Evolutionary conservation across 1,140 invertebrate genomes (phyloP).

Genomic region (Bombus confusus): DNA sequence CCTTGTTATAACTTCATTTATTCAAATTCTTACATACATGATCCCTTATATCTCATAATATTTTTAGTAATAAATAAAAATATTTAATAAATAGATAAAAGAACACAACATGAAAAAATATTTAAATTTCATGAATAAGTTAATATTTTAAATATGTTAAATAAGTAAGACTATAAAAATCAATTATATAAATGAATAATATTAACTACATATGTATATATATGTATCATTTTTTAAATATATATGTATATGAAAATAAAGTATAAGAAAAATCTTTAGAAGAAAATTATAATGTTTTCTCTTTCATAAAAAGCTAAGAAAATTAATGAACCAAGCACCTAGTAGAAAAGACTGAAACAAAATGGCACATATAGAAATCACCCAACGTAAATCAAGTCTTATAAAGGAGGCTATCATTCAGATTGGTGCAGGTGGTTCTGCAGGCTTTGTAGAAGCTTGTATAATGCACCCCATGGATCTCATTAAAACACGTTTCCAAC

Average conservation of each 20-base stretch:
- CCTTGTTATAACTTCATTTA: not conserved
- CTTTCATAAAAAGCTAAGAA: not conserved
- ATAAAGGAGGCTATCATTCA: conserved; percentile 91
- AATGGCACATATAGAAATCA: conserved; percentile 46
- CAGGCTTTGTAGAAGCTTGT: conserved; percentile 96
- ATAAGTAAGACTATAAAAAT: not conserved
- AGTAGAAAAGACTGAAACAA: not conserved
- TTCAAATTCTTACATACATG: not conserved
- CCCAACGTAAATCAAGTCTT: conserved; percentile 64
- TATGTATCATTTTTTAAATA: not conserved
- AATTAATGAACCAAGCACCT: not conserved
- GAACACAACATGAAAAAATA: not conserved
- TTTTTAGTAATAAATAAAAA: not conserved
- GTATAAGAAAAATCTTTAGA: not conserved
- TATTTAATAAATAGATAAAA: not conserved
- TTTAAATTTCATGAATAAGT: not conserved
- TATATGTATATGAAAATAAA: not conserved
- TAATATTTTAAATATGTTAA: not conserved
- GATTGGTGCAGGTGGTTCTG: conserved; percentile 93
- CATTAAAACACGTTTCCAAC: conserved; percentile 94
- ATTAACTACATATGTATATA: not conserved
- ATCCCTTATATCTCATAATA: not conserved
- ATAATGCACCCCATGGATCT: conserved; percentile 98
- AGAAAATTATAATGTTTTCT: not conserved
- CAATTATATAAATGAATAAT: not conserved